Evolutionary conservation across 2,113 vertebrate species (phyloP).

Genomic region (Sylvietta virens): DNA sequence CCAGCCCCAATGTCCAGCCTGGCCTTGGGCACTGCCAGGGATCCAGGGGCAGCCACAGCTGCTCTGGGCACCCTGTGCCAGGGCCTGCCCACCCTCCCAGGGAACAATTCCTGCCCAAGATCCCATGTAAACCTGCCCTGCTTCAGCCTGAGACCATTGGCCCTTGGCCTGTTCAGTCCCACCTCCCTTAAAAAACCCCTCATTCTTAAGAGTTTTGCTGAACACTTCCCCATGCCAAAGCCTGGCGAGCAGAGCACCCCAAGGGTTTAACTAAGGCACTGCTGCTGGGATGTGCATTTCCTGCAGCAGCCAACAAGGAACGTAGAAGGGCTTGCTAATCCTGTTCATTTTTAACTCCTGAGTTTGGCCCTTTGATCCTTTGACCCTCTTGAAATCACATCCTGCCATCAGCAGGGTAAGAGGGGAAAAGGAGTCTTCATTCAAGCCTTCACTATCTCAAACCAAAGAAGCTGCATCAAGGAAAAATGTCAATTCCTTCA

Average conservation of each 20-base stretch:
- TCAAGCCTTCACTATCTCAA: neutral
- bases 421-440: neutral
- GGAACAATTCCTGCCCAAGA: neutral
- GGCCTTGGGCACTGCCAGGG: neutral
- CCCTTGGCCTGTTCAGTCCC: neutral
- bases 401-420: neutral
- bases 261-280: neutral
- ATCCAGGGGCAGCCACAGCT: neutral
- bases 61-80: neutral
- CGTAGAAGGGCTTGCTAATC: rapidly evolving
- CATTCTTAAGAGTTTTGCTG: neutral
- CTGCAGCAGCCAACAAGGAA: neutral
- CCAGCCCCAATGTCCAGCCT: neutral
- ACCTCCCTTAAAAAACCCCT: neutral
- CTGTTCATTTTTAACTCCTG: neutral
- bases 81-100: neutral
- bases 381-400: neutral
- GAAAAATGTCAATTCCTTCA: neutral
- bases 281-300: neutral
- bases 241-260: neutral
- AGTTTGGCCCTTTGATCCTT: neutral
- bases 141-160: neutral
- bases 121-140: neutral
- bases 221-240: neutral
- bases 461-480: neutral